Evolutionary conservation across 2,888 invertebrate species (phyloP).

Genomic region (Sarcophaga caerulescens): DNA sequence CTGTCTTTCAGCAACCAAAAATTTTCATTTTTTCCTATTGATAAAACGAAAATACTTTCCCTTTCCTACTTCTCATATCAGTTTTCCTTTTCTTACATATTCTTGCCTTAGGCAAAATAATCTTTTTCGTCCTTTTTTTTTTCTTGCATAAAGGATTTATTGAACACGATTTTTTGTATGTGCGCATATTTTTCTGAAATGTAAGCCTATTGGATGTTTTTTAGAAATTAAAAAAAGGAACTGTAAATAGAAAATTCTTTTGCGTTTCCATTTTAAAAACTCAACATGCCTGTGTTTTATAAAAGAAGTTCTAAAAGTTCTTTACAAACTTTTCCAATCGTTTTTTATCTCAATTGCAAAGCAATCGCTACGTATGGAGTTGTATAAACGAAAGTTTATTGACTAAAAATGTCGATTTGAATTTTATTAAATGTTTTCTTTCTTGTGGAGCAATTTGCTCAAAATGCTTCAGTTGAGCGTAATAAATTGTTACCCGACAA

Average conservation of each 20-base stretch:
- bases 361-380: neutral
- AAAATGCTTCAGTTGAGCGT: conserved; percentile 44
- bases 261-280: neutral
- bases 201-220: conserved; percentile 46
- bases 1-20: no score
- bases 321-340: conserved; percentile 21
- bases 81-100: conserved; percentile 3
- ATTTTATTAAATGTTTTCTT: conserved; percentile 54
- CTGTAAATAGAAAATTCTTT: conserved; percentile 27
- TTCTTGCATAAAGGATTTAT: conserved; percentile 19
- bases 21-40: no score
- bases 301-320: conserved; percentile 17
- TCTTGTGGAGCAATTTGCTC: conserved; percentile 30
- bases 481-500: conserved; percentile 49
- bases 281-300: neutral
- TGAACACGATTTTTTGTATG: conserved; percentile 11
- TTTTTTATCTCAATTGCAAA: conserved; percentile 40
- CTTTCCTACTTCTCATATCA: neutral
- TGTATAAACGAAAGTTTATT: conserved; percentile 51
- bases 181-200: conserved; percentile 12
- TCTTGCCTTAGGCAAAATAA: conserved; percentile 14
- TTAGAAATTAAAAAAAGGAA: neutral
- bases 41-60: conserved; percentile 3
- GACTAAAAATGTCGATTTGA: conserved; percentile 63
- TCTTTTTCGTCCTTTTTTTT: neutral